phyloP scores from a whole-genome alignment of 2,888 invertebrate species.

The Boloria selene region DNA sequence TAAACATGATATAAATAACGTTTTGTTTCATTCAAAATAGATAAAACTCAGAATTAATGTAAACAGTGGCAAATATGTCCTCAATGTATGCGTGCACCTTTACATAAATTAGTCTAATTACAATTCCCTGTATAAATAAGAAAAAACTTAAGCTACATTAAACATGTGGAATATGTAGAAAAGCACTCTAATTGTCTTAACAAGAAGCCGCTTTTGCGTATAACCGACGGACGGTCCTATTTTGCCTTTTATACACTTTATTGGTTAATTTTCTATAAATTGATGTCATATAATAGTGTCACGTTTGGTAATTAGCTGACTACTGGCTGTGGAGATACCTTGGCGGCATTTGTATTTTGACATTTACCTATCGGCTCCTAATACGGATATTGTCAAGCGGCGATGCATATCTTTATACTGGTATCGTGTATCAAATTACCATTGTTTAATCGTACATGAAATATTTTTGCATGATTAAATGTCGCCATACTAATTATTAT shows the following conservation, averaged over 20 bases:
- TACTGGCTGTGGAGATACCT: slow-evolving; percentile 12
- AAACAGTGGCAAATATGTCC: too few relatives aligned
- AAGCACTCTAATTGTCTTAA: not conserved
- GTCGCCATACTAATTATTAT: slow-evolving; percentile 26
- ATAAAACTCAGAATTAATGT: too few relatives aligned
- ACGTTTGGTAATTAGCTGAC: slow-evolving; percentile 21
- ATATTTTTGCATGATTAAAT: slow-evolving; percentile 31
- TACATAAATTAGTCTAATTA: not conserved
- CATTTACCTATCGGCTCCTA: slow-evolving; percentile 21
- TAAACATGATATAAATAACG: too few relatives aligned
- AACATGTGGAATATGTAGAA: not conserved
- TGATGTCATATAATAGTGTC: slow-evolving; percentile 16
- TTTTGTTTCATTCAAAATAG: too few relatives aligned
- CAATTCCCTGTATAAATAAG: not conserved
- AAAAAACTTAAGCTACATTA: not conserved
- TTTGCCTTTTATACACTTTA: not conserved
- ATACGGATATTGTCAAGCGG: slow-evolving; percentile 21
- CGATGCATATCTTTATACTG: slow-evolving; percentile 17
- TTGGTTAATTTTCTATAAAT: not conserved
- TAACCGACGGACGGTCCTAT: not conserved
- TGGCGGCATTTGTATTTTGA: slow-evolving; percentile 16
- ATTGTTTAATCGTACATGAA: slow-evolving; percentile 22
- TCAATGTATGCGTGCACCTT: not conserved
- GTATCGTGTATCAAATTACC: slow-evolving; percentile 15
- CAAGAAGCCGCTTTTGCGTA: not conserved